Conservation (phyloP, 2,888 invertebrate species). For the Eupithecia subfuscata region DNA sequence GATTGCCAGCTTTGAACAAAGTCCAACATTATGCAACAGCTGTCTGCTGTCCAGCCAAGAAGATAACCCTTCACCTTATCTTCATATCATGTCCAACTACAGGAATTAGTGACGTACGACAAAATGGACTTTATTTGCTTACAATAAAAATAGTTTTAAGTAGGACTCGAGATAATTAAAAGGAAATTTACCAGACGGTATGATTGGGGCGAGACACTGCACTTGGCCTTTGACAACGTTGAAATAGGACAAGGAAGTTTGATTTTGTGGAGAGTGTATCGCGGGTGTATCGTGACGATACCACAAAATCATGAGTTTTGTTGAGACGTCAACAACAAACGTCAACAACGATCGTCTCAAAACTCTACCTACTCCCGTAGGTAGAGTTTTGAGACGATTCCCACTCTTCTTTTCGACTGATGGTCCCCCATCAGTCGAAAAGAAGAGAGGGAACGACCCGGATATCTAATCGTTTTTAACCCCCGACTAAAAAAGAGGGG, state of each 20-base stretch:
- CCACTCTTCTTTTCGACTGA: too few species aligned
- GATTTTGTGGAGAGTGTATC: too few species aligned
- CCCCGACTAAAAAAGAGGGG: too few species aligned
- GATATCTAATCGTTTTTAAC: too few species aligned
- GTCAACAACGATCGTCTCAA: too few species aligned
- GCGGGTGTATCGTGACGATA: too few species aligned
- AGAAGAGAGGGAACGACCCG: too few species aligned
- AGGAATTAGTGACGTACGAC: constrained; percentile 17
- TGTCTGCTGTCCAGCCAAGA: constrained; percentile 37
- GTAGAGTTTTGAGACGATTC: too few species aligned
- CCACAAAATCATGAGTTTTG: too few species aligned
- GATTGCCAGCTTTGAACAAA: constrained; percentile 6
- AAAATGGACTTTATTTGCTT: constrained; percentile 34
- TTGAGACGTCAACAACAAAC: too few species aligned
- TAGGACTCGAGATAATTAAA: constrained; percentile 18
- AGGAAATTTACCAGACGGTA: constrained; percentile 40
- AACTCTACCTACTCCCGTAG: too few species aligned
- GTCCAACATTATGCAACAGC: constrained; percentile 40
- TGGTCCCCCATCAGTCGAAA: too few species aligned
- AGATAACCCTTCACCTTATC: constrained; percentile 35
- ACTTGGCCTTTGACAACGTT: constrained; percentile 15
- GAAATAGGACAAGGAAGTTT: background rate
- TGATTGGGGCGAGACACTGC: constrained; percentile 30
- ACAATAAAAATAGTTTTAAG: constrained; percentile 23
- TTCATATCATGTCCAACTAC: constrained; percentile 34